Base-by-base conservation (phyloP, 2,797 vertebrate genomes). In the Aythya fuligula region DNA sequence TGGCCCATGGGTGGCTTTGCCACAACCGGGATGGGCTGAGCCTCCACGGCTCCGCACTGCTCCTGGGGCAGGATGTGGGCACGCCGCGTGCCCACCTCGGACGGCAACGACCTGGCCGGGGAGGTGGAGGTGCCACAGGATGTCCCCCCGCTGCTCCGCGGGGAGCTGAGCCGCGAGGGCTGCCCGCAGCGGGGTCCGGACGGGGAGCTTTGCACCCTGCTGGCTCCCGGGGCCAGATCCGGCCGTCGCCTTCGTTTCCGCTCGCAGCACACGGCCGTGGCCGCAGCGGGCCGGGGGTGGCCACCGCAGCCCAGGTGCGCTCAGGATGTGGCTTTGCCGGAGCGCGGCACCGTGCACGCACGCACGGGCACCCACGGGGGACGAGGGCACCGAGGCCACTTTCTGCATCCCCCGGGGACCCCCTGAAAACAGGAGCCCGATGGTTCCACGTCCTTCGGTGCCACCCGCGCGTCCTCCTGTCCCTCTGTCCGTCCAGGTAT, bases 401-500 rank as follows among this genome's bases (percentile, higher is more conserved):
- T 4, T 43, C 49, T 43, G 2, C 32, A 15, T 21, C 30, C 36
- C 36, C 36, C 0, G 36, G 36, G 36, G 36, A 36, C 36, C 36
- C 20, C 32, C 25, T 0, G 1, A 38, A 53, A 47, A 14, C 9
- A 3, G 0, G 36, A 43, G 18, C 30, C 34, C 14, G 1, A 5
- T 4, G 39, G 8, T 5, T 6, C 28, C 1, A 0, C 24, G 18
- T 34, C 67, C 27, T 24, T 43, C 3, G 0, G 39, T 18, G 9
- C 11, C 47, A 4, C n/a, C 9, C 1, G 1, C 0, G 28, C 21
- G 2, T 53, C 47, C 38, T 3, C 90, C 97, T 58, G 72, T 96
- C 94, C 94, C 54, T 96, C 58, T 94, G 70, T 45, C 94, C 92
- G 13, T n/a, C 24, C 94, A 99, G 99, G 98, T 80, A 97, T 99